Evolutionary conservation across 1,140 invertebrate species (phyloP).

Genomic region (Orius laevigatus): DNA sequence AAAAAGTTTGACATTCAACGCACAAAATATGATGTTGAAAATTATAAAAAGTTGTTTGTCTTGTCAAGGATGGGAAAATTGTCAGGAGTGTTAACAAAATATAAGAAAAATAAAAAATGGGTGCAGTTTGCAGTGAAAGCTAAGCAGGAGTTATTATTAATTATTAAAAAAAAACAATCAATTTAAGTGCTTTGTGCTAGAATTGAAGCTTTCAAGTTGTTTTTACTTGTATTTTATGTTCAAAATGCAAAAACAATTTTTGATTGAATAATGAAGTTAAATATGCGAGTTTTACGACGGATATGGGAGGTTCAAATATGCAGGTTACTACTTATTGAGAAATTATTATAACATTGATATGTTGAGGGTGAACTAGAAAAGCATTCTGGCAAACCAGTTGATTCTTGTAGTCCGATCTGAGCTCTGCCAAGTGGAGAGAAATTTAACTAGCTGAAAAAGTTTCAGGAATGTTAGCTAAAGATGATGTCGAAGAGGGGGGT

Average conservation of each 20-base stretch:
- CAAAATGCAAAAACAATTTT: neutral
- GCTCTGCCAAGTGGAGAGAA: too few relatives aligned
- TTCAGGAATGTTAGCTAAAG: too few relatives aligned
- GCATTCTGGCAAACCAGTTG: too few relatives aligned
- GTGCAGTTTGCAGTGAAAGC: slow-evolving; percentile 14
- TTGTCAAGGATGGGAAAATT: slow-evolving; percentile 2
- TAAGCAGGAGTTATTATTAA: slow-evolving; percentile 10
- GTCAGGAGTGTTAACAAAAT: neutral
- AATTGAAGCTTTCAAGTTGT: neutral
- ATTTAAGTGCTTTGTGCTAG: slow-evolving; percentile 9
- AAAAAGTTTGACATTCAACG: neutral
- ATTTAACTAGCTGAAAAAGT: too few relatives aligned
- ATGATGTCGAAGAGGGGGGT: too few relatives aligned
- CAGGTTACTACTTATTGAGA: too few relatives aligned
- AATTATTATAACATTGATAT: too few relatives aligned
- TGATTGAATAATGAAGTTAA: too few relatives aligned
- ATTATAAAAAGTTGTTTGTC: neutral
- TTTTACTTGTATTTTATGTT: neutral
- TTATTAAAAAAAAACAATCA: neutral
- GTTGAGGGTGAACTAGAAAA: too few relatives aligned
- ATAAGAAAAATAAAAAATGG: neutral
- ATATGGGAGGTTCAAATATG: too few relatives aligned
- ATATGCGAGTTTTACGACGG: too few relatives aligned
- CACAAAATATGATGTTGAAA: neutral
- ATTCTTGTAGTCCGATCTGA: too few relatives aligned